phyloP scores from a whole-genome alignment of 1,140 invertebrate genomes.

The Pinna nobilis region DNA sequence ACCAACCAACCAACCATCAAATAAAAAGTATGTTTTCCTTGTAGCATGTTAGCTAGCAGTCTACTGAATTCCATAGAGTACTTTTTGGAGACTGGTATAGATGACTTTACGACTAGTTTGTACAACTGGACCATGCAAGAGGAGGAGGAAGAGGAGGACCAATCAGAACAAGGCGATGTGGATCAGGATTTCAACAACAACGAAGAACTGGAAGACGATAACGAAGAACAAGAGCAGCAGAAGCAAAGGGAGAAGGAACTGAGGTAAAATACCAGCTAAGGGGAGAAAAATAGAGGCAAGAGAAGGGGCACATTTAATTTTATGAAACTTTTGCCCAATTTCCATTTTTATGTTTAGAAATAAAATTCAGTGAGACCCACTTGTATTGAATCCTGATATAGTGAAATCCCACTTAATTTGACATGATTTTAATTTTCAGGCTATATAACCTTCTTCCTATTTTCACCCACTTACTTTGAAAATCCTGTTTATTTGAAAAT shows the following conservation, averaged over 20 bases:
- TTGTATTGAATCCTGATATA: too few relatives aligned
- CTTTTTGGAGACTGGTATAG: constrained; percentile 76
- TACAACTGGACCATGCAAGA: constrained; percentile 61
- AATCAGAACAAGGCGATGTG: constrained; percentile 40
- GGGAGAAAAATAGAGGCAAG: background rate
- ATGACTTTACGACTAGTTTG: constrained; percentile 74
- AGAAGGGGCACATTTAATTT: too few relatives aligned
- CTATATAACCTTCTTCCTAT: too few relatives aligned
- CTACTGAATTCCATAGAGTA: constrained; percentile 77
- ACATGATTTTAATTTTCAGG: too few relatives aligned
- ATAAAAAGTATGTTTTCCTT: background rate
- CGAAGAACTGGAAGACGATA: constrained; percentile 35
- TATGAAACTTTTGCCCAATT: too few relatives aligned
- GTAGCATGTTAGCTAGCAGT: constrained; percentile 74
- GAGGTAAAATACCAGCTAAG: constrained; percentile 18
- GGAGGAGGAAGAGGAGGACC: constrained; percentile 47
- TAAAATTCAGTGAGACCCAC: too few relatives aligned
- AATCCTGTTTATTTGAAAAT: too few relatives aligned
- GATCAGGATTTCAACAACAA: constrained; percentile 12
- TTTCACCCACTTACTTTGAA: too few relatives aligned
- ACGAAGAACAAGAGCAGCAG: constrained; percentile 30
- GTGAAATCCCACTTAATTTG: too few relatives aligned
- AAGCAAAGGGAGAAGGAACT: constrained; percentile 28
- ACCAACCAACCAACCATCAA: too few relatives aligned
- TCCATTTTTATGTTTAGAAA: too few relatives aligned